A percentile compares a stretch with the other conserved stretches of the same genome.
phyloP scores from a whole-genome alignment of 2,113 vertebrate genomes.

The Colistium nudipinnis region DNA sequence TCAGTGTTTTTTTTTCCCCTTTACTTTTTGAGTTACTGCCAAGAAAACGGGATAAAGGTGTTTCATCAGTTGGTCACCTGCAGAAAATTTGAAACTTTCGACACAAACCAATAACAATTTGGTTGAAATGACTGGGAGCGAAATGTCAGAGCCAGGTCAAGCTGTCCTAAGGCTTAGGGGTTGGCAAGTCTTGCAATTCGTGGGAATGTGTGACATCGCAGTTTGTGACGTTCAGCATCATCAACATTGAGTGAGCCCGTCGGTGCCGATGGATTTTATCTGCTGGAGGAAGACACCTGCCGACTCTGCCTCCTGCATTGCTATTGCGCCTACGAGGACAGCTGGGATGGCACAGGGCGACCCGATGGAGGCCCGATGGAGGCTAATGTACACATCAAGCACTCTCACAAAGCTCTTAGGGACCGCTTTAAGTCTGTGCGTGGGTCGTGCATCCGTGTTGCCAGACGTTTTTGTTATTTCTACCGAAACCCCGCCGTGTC shows the following conservation, averaged over 20 bases:
- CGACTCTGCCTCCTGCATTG: slow-evolving; percentile 34
- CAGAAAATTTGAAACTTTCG: slow-evolving; percentile 3
- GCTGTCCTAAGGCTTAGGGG: too few relatives aligned
- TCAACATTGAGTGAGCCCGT: slow-evolving; percentile 43
- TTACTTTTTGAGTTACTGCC: neutral
- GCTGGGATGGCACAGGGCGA: slow-evolving; percentile 26
- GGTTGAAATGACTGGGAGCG: neutral
- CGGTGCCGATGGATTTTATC: slow-evolving; percentile 17
- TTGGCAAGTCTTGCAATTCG: slow-evolving; percentile 12
- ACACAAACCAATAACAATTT: neutral
- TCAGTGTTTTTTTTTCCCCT: slow-evolving; percentile 3
- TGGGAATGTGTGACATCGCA: slow-evolving; percentile 36
- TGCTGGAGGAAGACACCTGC: slow-evolving; percentile 32
- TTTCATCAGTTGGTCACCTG: neutral
- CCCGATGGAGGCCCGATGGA: slow-evolving; percentile 13
- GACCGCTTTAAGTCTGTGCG: slow-evolving; percentile 34
- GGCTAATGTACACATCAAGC: slow-evolving; percentile 3
- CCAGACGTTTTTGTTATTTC: slow-evolving; percentile 53
- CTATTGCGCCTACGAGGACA: slow-evolving; percentile 16
- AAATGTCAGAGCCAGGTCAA: slow-evolving; percentile 15
- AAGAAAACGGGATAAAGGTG: neutral
- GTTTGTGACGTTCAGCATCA: slow-evolving; percentile 49
- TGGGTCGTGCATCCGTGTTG: slow-evolving; percentile 36
- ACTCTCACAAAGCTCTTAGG: slow-evolving; percentile 3
- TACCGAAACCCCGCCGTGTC: slow-evolving; percentile 40